Base-by-base conservation (phyloP, 1,140 invertebrate species). In the Cydia strobilella region DNA sequence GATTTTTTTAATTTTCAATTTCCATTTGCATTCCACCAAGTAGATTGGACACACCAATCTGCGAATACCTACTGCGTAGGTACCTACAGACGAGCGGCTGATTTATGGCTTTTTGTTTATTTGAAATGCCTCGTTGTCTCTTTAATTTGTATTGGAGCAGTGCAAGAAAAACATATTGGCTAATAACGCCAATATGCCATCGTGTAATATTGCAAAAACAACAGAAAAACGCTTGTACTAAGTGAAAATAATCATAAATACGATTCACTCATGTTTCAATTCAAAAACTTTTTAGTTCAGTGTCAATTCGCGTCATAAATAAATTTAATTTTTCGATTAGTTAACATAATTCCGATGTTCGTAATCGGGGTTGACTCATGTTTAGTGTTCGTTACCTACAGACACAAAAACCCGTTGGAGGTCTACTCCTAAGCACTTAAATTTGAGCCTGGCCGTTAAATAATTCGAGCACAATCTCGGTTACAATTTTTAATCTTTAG, bases 1-100 rank as follows among this genome's bases (percentile, higher is more conserved):
- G 65, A 84, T 89, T 92, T 92, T 91, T 91, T 90, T 90, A 90
- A 92, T 90, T 92, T 92, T 92, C 90, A 90, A 91, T 91, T 92
- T 90, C 84, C 86, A 90, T 91, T 91, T 91, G 89, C 88, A 92
- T 92, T 90, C 90, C 88, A 73, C 69, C 86, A 85, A 84, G 86
- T 89, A 88, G 75, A 69, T 51, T 20, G 35, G 81, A 72, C 71
- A 45, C 39, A 72, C 45, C 78, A 82, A 72, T 75, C 69, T 63
- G 71, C 72, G 54, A 74, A 76, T 80, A 82, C 76, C 63, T 80
- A 80, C 54, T 23, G 54, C 63, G 69, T 77, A 81, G 73, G 74
- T 74, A 74, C n/a, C n/a, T n/a, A n/a, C 75, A 71, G 69, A 54
- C 75, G 15, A 31, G 51, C 39, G 39, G 15, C 42, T 79, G 76